Evolutionary conservation across 2,888 invertebrate species (phyloP).

Genomic region (Agapetus fuscipes): DNA sequence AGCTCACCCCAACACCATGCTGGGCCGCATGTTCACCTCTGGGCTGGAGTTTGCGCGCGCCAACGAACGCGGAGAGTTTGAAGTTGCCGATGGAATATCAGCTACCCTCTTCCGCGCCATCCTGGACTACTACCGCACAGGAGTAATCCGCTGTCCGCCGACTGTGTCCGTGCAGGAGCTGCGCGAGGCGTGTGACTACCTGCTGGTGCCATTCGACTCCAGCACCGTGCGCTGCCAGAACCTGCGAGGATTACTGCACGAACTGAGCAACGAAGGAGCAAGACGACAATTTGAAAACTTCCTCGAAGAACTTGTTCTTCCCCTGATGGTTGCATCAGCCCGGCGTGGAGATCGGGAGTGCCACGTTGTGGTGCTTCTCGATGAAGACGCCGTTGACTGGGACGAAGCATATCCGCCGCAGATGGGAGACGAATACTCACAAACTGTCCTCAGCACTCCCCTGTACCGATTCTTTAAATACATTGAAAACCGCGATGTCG

Average conservation of each 20-base stretch:
- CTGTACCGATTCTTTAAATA: slow-evolving; percentile 99
- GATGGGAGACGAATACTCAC: slow-evolving; percentile 98
- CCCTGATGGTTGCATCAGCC: slow-evolving; percentile 90
- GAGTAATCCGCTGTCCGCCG: slow-evolving; percentile 88
- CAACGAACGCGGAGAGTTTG: slow-evolving; percentile 94
- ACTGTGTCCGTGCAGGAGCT: slow-evolving; percentile 94
- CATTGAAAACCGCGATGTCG: slow-evolving; percentile 98
- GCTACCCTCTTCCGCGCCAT: slow-evolving; percentile 92
- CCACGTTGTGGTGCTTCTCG: slow-evolving; percentile 90
- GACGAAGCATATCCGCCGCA: slow-evolving; percentile 99
- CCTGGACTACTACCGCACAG: slow-evolving; percentile 88
- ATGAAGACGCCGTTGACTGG: slow-evolving; percentile 96
- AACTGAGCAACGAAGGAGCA: slow-evolving; percentile 98
- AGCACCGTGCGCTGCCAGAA: slow-evolving; percentile 93
- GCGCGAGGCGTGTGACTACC: slow-evolving; percentile 96
- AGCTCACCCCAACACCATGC: slow-evolving; percentile 95
- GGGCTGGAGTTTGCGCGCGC: slow-evolving; percentile 86
- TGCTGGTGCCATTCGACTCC: slow-evolving; percentile 95
- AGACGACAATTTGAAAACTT: slow-evolving; percentile 93
- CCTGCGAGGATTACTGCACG: slow-evolving; percentile 90
- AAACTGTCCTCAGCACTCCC: slow-evolving; percentile 91
- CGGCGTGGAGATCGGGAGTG: slow-evolving; percentile 95
- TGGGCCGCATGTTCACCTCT: slow-evolving; percentile 97
- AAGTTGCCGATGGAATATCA: slow-evolving; percentile 94
- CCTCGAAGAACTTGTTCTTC: slow-evolving; percentile 89